phyloP scores from a whole-genome alignment of 2,113 vertebrate species.

The Nettapus auritus region DNA sequence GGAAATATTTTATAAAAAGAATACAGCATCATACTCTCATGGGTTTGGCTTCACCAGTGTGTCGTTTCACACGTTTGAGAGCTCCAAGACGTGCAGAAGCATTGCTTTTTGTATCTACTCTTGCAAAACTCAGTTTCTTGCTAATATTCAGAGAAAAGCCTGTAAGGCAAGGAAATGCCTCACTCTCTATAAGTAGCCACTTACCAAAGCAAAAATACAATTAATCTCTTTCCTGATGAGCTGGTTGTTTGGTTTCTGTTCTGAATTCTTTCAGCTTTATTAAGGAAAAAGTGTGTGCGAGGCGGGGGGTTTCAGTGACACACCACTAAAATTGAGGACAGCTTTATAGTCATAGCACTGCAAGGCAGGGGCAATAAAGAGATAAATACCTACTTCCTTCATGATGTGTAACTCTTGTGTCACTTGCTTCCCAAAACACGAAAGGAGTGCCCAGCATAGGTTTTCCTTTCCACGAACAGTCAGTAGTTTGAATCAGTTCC shows the following conservation, averaged over 20 bases:
- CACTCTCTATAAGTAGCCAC: rapidly evolving
- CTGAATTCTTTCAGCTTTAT: neutral
- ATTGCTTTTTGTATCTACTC: rapidly evolving
- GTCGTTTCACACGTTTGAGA: rapidly evolving
- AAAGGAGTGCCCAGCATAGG: neutral
- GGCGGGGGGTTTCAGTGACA: neutral
- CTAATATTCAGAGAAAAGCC: neutral
- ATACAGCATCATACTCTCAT: neutral
- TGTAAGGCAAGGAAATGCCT: neutral
- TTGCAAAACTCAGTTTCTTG: neutral
- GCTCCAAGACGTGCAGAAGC: neutral
- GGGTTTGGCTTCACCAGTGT: neutral
- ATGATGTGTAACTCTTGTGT: neutral
- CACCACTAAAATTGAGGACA: neutral
- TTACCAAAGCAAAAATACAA: neutral
- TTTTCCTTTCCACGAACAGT: neutral
- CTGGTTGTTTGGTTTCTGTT: neutral
- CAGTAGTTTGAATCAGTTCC: neutral
- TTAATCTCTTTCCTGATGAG: neutral
- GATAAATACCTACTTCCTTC: neutral
- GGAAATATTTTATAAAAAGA: neutral
- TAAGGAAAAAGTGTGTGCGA: neutral
- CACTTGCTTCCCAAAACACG: constrained; percentile 16
- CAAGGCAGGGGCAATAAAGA: neutral
- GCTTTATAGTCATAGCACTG: neutral